A percentile compares a stretch with the other conserved stretches of the same genome.
These are phyloP conservation scores for Ennomos erosarius DNA, from an alignment of 2,888 invertebrate species.

Conservation along the genomic window DNA sequence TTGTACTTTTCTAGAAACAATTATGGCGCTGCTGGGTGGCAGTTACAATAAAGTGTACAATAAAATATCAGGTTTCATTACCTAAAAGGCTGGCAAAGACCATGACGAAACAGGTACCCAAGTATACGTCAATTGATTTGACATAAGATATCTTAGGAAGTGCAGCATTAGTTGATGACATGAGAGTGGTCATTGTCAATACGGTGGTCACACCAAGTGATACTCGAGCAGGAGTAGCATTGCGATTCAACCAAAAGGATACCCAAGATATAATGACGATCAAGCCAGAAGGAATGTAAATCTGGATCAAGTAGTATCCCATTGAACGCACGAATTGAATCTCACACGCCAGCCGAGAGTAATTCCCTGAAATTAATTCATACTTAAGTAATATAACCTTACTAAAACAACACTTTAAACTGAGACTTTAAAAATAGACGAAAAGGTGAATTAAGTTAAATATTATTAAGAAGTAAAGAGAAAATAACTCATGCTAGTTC, in stretches of 20 bases:
- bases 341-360: constrained; percentile 97
- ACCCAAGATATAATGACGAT: constrained; percentile 99
- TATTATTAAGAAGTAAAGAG: not conserved
- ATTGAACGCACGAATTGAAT: constrained; percentile 98
- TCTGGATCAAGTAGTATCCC: constrained; percentile 99
- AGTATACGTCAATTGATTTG: constrained; percentile 98
- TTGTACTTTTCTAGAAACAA: no score
- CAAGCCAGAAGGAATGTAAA: constrained; percentile 98
- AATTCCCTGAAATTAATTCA: constrained; percentile 90
- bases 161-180: constrained; percentile 98
- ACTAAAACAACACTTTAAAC: not conserved
- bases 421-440: not conserved
- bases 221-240: constrained; percentile 97
- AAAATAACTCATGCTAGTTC: no score
- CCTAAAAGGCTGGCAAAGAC: constrained; percentile 98
- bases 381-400: constrained; percentile 6
- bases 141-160: constrained; percentile 99
- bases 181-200: constrained; percentile 98
- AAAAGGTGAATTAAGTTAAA: not conserved
- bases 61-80: constrained; percentile 52
- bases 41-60: no score
- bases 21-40: no score
- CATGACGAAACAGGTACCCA: constrained; percentile 99
- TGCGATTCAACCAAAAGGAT: constrained; percentile 97
- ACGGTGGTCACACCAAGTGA: constrained; percentile 98